phyloP scores from a whole-genome alignment of 2,888 invertebrate species.

The Brassicogethes aeneus region DNA sequence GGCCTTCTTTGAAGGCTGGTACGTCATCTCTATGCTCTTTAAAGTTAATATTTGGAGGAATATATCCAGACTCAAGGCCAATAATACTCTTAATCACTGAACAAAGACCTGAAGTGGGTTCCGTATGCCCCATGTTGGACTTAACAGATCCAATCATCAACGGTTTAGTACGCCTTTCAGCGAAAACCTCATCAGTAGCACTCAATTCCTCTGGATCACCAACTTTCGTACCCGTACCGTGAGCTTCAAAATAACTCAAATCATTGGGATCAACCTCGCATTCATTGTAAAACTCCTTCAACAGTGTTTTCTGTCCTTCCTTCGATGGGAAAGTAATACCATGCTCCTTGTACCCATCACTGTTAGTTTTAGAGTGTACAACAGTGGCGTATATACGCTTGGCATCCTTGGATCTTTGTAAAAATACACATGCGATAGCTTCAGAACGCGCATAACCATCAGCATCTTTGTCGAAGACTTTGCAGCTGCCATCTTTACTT shows the following conservation, averaged over 20 bases:
- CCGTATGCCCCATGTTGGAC: slow-evolving; percentile 90
- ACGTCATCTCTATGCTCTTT: slow-evolving; percentile 35
- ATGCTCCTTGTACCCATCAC: slow-evolving; percentile 30
- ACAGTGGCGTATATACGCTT: slow-evolving; percentile 43
- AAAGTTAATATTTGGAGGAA: slow-evolving; percentile 51
- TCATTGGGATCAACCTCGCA: slow-evolving; percentile 56
- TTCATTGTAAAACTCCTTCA: slow-evolving; percentile 58
- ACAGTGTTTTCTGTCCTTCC: slow-evolving; percentile 50
- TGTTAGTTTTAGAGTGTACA: slow-evolving; percentile 28
- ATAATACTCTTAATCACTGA: slow-evolving; percentile 45
- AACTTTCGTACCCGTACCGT: slow-evolving; percentile 55
- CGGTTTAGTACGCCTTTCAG: slow-evolving; percentile 55
- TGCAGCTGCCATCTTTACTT: slow-evolving; percentile 75
- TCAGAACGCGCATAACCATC: slow-evolving; percentile 75
- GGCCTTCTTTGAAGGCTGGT: slow-evolving; percentile 6
- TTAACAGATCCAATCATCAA: slow-evolving; percentile 86
- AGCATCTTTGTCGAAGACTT: slow-evolving; percentile 77
- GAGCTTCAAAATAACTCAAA: slow-evolving; percentile 39
- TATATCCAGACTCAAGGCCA: slow-evolving; percentile 36
- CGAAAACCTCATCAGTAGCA: slow-evolving; percentile 73
- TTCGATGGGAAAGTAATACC: slow-evolving; percentile 37
- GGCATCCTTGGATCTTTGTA: slow-evolving; percentile 53
- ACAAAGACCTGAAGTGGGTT: slow-evolving; percentile 77
- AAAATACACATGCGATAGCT: slow-evolving; percentile 56
- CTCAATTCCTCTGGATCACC: slow-evolving; percentile 90